These are phyloP conservation scores for Boloria euphrosyne DNA, from an alignment of 2,888 invertebrate genomes.

Conservation along the genomic window DNA sequence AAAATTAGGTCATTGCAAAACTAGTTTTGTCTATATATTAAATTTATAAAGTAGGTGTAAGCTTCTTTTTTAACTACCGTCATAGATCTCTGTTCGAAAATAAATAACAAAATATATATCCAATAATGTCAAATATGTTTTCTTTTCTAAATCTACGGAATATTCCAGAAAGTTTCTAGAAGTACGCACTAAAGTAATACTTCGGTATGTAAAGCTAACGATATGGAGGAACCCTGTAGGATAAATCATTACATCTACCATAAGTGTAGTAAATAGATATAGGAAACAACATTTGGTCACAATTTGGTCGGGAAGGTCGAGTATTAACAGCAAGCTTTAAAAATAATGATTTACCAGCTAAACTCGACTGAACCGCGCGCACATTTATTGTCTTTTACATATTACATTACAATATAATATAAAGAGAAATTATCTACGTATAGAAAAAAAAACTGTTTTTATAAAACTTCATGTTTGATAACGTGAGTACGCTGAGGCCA, in stretches of 20 bases:
- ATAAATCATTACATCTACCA: conserved; percentile 71
- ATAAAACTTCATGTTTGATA: conserved; percentile 66
- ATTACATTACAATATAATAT: conserved; percentile 45
- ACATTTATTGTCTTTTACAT: conserved; percentile 66
- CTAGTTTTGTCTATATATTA: conserved; percentile 31
- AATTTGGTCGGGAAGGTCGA: conserved; percentile 65
- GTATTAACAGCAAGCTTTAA: conserved; percentile 65
- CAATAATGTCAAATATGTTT: conserved; percentile 52
- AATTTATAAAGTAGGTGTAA: conserved; percentile 28
- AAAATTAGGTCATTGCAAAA: conserved; percentile 40
- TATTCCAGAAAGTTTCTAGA: conserved; percentile 64
- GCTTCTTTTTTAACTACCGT: conserved; percentile 26
- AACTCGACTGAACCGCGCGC: conserved; percentile 65
- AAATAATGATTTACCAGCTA: conserved; percentile 57
- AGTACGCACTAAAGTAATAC: conserved; percentile 74
- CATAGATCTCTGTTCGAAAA: conserved; percentile 38
- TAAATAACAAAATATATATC: conserved; percentile 49
- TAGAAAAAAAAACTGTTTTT: conserved; percentile 58
- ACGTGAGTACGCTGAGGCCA: conserved; percentile 74
- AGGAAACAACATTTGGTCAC: conserved; percentile 74
- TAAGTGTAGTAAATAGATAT: conserved; percentile 66
- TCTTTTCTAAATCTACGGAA: conserved; percentile 70
- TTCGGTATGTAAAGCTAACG: conserved; percentile 80
- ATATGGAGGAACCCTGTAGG: conserved; percentile 82
- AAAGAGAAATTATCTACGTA: background rate